A percentile compares a stretch with the other conserved stretches of the same genome.
phyloP scores from a whole-genome alignment of 2,797 vertebrate species.

The Oreortyx pictus region DNA sequence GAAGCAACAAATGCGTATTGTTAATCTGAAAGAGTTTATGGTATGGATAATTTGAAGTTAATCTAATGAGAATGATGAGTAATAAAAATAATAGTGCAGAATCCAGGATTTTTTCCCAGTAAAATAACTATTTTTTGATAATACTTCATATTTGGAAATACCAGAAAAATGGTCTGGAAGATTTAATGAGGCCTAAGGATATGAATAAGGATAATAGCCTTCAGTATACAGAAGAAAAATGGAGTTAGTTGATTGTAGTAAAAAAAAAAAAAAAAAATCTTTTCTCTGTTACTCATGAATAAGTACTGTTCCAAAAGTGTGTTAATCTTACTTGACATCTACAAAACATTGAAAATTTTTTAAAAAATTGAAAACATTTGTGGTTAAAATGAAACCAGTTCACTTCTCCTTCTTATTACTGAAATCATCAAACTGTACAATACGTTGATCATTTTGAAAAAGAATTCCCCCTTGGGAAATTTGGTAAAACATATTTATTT shows the following conservation, averaged over 20 bases:
- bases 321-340: slow-evolving; percentile 39
- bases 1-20: background rate
- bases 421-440: slow-evolving; percentile 22
- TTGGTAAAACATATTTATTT: background rate
- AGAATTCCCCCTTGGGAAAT: background rate
- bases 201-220: background rate
- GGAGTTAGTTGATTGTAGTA: background rate
- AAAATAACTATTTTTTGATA: background rate
- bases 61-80: background rate
- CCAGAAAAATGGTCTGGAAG: background rate
- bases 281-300: slow-evolving; percentile 1
- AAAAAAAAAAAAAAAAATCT: background rate
- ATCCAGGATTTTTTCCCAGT: background rate
- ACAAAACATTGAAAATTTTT: slow-evolving; percentile 2
- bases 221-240: background rate
- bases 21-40: background rate
- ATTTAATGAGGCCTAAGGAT: background rate
- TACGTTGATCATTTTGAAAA: background rate
- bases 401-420: background rate
- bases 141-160: background rate
- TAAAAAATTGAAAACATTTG: slow-evolving; percentile 12
- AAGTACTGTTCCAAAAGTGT: background rate
- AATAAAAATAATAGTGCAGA: background rate
- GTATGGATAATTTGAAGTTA: background rate
- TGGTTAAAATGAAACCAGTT: slow-evolving; percentile 36